Evolutionary conservation across 2,113 vertebrate species (phyloP).

Genomic region (Menidia beryllina): DNA sequence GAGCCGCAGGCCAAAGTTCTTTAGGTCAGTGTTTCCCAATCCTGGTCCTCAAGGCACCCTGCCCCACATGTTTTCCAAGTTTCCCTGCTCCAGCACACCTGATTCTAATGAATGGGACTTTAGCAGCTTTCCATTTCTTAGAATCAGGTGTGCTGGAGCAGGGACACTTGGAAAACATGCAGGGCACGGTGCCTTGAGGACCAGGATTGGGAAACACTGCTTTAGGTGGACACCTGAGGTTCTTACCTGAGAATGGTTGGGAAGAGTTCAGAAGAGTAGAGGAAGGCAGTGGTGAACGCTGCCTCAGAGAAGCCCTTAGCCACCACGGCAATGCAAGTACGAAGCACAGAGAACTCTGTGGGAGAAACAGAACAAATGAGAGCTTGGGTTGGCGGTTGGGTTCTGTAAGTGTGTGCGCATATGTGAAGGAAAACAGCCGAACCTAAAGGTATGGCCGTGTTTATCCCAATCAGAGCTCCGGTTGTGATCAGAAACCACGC

Average conservation of each 20-base stretch:
- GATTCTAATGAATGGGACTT: too few species aligned
- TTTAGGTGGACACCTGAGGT: neutral
- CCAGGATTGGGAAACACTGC: too few species aligned
- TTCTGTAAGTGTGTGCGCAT: neutral
- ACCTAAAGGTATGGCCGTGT: slow-evolving; percentile 77
- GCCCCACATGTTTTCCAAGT: too few species aligned
- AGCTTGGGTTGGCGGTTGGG: neutral
- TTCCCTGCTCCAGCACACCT: too few species aligned
- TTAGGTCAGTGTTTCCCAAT: too few species aligned
- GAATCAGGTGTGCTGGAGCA: too few species aligned
- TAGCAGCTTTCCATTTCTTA: too few species aligned
- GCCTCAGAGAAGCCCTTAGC: slow-evolving; percentile 88
- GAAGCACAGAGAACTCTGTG: slow-evolving; percentile 71
- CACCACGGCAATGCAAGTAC: slow-evolving; percentile 74
- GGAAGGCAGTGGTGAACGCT: slow-evolving; percentile 85
- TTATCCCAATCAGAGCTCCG: slow-evolving; percentile 76
- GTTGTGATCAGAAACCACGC: slow-evolving; percentile 80
- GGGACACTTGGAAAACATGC: too few species aligned
- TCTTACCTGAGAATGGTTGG: slow-evolving; percentile 87
- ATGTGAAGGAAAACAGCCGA: neutral
- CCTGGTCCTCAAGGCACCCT: too few species aligned
- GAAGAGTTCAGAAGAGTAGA: slow-evolving; percentile 88
- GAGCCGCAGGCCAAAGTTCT: too few species aligned
- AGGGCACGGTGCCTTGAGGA: too few species aligned
- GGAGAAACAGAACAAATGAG: neutral